Conservation (phyloP, 2,797 vertebrate genomes). For the Champsocephalus esox region DNA sequence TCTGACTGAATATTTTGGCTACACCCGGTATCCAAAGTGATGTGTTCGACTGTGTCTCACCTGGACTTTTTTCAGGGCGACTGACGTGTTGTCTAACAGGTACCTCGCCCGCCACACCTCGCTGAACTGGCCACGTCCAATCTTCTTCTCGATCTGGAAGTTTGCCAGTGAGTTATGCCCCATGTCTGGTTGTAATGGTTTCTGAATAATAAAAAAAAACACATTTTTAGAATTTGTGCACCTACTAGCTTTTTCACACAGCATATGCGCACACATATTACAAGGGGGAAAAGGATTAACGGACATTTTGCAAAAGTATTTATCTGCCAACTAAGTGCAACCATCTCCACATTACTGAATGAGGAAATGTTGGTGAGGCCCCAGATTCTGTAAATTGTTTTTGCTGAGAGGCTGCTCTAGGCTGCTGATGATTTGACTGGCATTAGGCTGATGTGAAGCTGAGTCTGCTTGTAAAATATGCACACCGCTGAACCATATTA, state of each 20-base stretch:
- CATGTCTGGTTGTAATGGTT: conserved; percentile 93
- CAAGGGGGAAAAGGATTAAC: background rate
- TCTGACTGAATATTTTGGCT: background rate
- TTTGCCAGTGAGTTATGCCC: conserved; percentile 94
- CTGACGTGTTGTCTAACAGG: conserved; percentile 92
- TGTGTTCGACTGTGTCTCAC: conserved; percentile 77
- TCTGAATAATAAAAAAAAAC: conserved; percentile 77
- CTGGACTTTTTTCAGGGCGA: conserved; percentile 99
- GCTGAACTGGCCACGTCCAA: conserved; percentile 97
- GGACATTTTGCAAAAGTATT: background rate
- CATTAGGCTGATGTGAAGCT: conserved; percentile 37
- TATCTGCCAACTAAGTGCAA: conserved; percentile 20
- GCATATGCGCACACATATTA: background rate
- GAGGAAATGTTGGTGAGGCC: conserved; percentile 24
- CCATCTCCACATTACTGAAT: conserved; percentile 7
- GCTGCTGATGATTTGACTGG: conserved; percentile 48
- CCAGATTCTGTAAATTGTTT: conserved; percentile 49
- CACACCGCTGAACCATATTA: conserved; percentile 18
- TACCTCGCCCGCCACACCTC: conserved; percentile 96
- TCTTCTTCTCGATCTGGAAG: conserved; percentile 97
- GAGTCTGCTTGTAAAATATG: conserved; percentile 31
- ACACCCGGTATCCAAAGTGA: background rate
- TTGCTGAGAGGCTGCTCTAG: conserved; percentile 46
- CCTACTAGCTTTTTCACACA: background rate
- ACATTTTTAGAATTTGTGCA: background rate